Base-by-base conservation (phyloP, 2,113 vertebrate species). In the Dendrocopos noguchii region DNA sequence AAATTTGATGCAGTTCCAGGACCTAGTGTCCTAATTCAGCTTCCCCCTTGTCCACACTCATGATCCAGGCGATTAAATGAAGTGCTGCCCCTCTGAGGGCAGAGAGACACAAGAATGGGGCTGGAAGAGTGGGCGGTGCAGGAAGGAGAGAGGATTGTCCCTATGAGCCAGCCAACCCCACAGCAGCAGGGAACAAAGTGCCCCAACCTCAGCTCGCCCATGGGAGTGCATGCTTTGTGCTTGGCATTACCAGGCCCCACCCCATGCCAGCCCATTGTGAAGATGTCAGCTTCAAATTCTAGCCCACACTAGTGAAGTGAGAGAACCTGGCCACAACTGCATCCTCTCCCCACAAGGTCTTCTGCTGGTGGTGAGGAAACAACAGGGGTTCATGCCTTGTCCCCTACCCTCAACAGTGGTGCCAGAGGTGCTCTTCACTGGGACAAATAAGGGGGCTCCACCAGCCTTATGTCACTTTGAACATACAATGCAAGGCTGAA, bases 391-490 rank as follows among this genome's bases (percentile, higher is more conserved):
- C 8, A 3, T 9, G 39, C 67, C 56, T 60, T 14, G 21, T 53
- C 39, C 64, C 52, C 27, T 20, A 19, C 73, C 52, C 80, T 47
- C 5, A 52, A 7, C 7, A 34, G 21, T 8, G 16, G 42, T 71
- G 70, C 47, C 33, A 5, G 59, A 44, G 7, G 20, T 47, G 84
- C 28, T 55, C 68, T 24, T n/a, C 12, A 4, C 24, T 75, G 46
- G 39, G 64, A 59, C 27, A 59, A 56, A 6, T 3, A 61, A 6
- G 0, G 0, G 50, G 33, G 39, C 44, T 44, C 34, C 67, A 44
- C 50, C 15, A 16, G 17, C 64, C 39, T 5, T 15, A 9, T 0
- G 0, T 21, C 47, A 24, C 46, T 64, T 14, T n/a, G 61, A 33
- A 55, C 12, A 1, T 9, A 2, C 18, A 12, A 25, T 27, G 47